phyloP scores from a whole-genome alignment of 2,888 invertebrate genomes.

The Dynastes tityus region DNA sequence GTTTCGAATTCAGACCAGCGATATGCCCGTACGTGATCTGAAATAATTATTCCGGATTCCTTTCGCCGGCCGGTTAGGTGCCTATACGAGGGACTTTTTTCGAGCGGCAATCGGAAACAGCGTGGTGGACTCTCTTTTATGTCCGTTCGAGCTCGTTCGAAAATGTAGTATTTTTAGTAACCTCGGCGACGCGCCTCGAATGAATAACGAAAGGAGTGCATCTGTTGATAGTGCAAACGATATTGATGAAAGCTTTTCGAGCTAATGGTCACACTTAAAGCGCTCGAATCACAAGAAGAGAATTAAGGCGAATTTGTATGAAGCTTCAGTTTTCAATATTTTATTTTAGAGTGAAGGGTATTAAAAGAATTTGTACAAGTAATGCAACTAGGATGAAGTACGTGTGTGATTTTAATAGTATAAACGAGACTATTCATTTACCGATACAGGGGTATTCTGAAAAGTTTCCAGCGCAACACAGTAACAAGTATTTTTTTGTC shows the following conservation, averaged over 20 bases:
- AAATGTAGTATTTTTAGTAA: constrained; percentile 29
- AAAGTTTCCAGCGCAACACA: too few species aligned
- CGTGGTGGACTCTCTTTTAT: constrained; percentile 34
- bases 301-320: too few species aligned
- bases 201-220: constrained; percentile 13
- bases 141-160: constrained; percentile 8
- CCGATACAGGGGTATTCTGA: too few species aligned
- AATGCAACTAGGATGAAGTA: too few species aligned
- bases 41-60: constrained; percentile 39
- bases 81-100: constrained; percentile 10
- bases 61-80: neutral
- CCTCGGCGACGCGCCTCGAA: neutral
- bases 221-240: constrained; percentile 1
- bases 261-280: neutral
- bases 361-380: too few species aligned
- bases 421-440: too few species aligned
- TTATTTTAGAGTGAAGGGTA: too few species aligned
- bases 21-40: constrained; percentile 46
- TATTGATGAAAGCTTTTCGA: neutral
- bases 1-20: constrained; percentile 38
- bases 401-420: too few species aligned
- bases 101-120: constrained; percentile 11
- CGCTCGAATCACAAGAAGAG: too few species aligned
- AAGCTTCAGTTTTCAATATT: too few species aligned
- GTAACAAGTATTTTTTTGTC: too few species aligned